These are phyloP conservation scores for Holcopasites calliopsidis DNA, from an alignment of 1,140 invertebrate genomes.

Conservation along the genomic window DNA sequence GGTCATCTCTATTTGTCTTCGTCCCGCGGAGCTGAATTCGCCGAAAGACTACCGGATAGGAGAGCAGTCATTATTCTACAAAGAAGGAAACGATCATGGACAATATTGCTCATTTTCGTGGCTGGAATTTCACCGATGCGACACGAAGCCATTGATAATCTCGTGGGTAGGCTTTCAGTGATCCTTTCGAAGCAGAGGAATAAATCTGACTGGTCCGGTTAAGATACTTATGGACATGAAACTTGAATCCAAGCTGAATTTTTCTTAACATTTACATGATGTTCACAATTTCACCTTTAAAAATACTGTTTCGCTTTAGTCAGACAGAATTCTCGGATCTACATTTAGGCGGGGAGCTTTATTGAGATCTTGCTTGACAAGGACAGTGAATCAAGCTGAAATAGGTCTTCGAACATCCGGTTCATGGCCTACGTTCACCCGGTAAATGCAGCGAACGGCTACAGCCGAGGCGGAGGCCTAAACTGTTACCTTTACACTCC, in stretches of 20 bases:
- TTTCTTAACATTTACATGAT: too few species aligned
- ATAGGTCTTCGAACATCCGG: neutral
- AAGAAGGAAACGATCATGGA: neutral
- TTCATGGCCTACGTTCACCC: neutral
- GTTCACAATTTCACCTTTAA: too few species aligned
- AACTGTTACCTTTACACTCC: slow-evolving; percentile 4
- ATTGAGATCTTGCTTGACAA: neutral
- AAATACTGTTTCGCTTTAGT: too few species aligned
- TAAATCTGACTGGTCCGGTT: neutral
- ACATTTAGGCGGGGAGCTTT: too few species aligned
- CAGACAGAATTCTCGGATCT: too few species aligned
- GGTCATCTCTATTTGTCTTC: slow-evolving; percentile 52
- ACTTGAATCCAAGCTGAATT: too few species aligned
- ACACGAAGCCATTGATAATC: neutral
- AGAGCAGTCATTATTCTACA: neutral
- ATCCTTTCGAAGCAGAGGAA: neutral
- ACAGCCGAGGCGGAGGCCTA: neutral
- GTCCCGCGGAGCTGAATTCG: slow-evolving; percentile 30
- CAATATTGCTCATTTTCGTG: neutral
- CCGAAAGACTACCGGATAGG: neutral
- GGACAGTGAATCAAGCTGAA: neutral
- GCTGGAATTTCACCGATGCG: neutral
- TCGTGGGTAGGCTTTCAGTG: neutral
- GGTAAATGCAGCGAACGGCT: neutral
- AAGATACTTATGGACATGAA: too few species aligned